Conservation (phyloP, 2,797 vertebrate genomes). For the Pangasius sanitwongsei region DNA sequence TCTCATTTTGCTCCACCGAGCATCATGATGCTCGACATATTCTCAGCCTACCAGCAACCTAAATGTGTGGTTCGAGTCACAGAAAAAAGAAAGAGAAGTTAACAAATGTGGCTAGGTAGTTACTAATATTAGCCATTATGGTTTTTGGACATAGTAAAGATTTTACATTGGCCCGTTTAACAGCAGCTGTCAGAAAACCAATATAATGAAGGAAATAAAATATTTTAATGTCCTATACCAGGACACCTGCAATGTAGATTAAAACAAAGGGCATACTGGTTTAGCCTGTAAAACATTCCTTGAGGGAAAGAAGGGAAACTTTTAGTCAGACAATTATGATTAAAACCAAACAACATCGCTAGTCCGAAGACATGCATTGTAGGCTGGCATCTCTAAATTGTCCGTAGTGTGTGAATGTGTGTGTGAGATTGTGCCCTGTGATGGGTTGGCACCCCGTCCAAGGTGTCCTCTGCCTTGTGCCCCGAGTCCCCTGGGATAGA, state of each 20-base stretch:
- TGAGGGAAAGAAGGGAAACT: neutral
- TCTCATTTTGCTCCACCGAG: neutral
- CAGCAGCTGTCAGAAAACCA: neutral
- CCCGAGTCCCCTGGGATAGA: no score
- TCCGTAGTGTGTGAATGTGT: no score
- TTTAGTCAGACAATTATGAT: neutral
- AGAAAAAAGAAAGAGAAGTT: neutral
- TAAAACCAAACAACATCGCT: neutral
- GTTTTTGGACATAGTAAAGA: neutral
- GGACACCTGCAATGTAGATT: neutral
- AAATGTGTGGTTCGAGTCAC: neutral
- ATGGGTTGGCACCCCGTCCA: no score
- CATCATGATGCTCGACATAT: neutral
- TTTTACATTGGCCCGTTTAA: neutral
- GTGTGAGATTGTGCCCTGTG: no score
- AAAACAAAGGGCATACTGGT: neutral
- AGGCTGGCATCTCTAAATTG: no score
- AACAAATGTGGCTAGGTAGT: neutral
- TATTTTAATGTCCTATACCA: neutral
- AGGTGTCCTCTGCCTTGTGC: no score
- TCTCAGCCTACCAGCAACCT: neutral
- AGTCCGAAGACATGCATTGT: no score
- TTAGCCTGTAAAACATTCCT: neutral
- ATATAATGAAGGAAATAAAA: neutral
- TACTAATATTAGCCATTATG: neutral